Evolutionary conservation across 2,888 invertebrate species (phyloP), one percentile per base, ranked within the genome.

Genomic region (Dicycla oo): DNA sequence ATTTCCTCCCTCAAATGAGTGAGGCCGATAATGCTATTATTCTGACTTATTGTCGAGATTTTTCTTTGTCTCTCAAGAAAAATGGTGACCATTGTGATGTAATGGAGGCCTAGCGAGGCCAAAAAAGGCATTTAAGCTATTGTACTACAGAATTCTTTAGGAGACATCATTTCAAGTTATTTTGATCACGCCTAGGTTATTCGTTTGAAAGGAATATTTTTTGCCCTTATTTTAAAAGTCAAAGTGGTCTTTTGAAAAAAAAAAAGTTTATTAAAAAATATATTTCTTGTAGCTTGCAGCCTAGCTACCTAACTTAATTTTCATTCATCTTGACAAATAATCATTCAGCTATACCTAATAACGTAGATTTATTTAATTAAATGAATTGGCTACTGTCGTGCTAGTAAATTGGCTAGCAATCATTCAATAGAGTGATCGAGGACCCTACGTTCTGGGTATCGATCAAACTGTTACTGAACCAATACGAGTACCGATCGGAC

Each of bases 21-120:
- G 69, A 73, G 70, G 70, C 78, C 80, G 82, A 87, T 89, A 89
- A 89, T 87, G 85, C 87, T 82, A 87, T 87, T 88, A 89, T 85
- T 86, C 84, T 79, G 83, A 78, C 72, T 85, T 84, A 85, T 88
- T 88, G 86, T 88, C 69, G 69, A 75, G 87, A 85, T 83, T 83
- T 85, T 78, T 88, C 86, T 87, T 89, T 89, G 88, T 90, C 87
- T 89, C 83, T 80, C 82, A 88, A 88, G 88, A 89, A 87, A 88
- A 87, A 88, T 88, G 84, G 86, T 77, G 80, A 83, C 78, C 83
- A 83, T 84, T 84, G 88, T 87, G 81, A 81, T 81, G 83, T 83
- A 85, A 88, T 85, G 84, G 88, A 85, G 85, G 83, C 76, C 75
- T 70, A 77, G 80, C 78, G 84, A 82, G 76, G 84, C 77, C 80